Base-by-base conservation (phyloP, 2,888 invertebrate genomes). In the Caenorhabditis sp. region DNA sequence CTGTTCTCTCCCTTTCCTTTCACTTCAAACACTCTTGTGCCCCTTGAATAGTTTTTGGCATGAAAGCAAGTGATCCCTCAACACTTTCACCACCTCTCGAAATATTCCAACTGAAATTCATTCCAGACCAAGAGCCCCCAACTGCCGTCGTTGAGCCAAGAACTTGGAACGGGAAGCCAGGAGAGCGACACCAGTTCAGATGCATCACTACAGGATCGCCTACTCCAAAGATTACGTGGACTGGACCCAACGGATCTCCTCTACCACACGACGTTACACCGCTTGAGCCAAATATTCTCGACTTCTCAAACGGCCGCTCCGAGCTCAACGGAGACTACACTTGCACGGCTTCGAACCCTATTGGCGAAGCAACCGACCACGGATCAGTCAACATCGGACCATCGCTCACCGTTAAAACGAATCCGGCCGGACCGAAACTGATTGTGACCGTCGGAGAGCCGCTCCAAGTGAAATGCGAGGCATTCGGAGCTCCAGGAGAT, bases 151-250 rank as follows among this genome's bases (percentile, higher is more conserved):
- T 88, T 17, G 86, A 84, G 59, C 88, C 88, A 20, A 79, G 87
- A 15, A 83, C 85, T 7, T 89, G 88, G 87, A 88, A 89, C 55
- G 88, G 88, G 43, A 82, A 87, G 61, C 85, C 87, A n/a, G 88
- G 87, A 56, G 85, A 87, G 17, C 55, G 78, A 2, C 86, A 88
- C 46, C 85, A 87, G 68, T 88, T 88, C 82, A 76, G 81, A 62
- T 88, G 88, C 61, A 82, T 84, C 62, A 81, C 81, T 41, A 87
- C 88, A 39, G 87, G 87, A 65, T 70, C 79, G 22, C 87, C 87
- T 27, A 79, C 84, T 27, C 87, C 87, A 58, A 79, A 85, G 76
- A 80, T 88, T 48, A 76, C 77, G 22, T 88, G 88, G 88, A 83
- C 81, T 48, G 88, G 88, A 50, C 88, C 88, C 35, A 72, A 82